phyloP scores from a whole-genome alignment of 2,797 vertebrate genomes.

The Lutjanus campechanus region DNA sequence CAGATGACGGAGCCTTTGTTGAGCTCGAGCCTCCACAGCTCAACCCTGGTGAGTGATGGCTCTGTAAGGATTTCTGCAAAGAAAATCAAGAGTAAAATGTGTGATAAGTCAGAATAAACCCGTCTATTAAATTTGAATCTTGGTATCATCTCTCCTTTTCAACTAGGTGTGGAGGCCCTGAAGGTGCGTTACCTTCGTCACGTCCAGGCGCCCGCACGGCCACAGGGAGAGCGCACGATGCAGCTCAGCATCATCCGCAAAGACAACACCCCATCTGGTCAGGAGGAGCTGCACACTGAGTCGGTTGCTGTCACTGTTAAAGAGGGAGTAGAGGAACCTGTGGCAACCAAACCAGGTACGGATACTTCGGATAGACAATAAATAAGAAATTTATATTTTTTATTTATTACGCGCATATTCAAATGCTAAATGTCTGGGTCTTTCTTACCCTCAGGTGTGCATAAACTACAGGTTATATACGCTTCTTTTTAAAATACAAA shows the following conservation, averaged over 20 bases:
- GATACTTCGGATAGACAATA: background rate
- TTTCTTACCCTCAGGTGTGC: no score
- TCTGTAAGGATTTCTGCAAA: background rate
- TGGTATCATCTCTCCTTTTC: background rate
- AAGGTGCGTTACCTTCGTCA: slow-evolving; percentile 95
- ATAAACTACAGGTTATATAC: no score
- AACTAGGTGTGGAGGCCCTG: slow-evolving; percentile 91
- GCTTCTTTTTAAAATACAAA: no score
- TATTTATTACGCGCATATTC: no score
- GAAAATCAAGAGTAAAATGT: background rate
- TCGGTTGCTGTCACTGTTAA: slow-evolving; percentile 88
- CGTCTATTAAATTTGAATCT: no score
- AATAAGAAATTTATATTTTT: no score
- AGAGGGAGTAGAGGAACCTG: slow-evolving; percentile 84
- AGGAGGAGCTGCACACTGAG: slow-evolving; percentile 88
- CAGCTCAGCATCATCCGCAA: slow-evolving; percentile 91
- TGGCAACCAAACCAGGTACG: slow-evolving; percentile 89
- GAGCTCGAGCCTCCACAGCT: slow-evolving; percentile 88
- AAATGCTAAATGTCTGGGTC: no score
- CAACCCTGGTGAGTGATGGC: slow-evolving; percentile 85
- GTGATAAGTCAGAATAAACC: background rate
- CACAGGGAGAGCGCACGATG: slow-evolving; percentile 83
- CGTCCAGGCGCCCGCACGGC: slow-evolving; percentile 71
- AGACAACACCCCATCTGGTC: slow-evolving; percentile 88
- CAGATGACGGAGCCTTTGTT: slow-evolving; percentile 89